phyloP scores from a whole-genome alignment of 2,888 invertebrate genomes.

The Tholera decimalis region DNA sequence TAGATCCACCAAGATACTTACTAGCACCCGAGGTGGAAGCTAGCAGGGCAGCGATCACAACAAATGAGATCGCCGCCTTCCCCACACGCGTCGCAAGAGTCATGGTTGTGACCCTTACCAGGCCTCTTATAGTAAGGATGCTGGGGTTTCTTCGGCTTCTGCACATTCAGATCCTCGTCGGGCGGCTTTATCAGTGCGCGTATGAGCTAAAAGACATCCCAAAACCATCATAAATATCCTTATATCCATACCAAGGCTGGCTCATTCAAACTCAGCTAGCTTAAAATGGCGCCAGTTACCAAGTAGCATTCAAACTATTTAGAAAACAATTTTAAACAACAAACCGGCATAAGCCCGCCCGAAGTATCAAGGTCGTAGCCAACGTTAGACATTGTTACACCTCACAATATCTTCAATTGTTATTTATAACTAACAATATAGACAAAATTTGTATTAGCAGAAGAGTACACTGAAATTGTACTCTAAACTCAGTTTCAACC shows the following conservation, averaged over 20 bases:
- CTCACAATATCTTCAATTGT: constrained; percentile 53
- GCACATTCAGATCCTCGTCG: constrained; percentile 93
- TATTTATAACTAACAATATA: constrained; percentile 41
- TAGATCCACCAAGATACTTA: constrained; percentile 87
- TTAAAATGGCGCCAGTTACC: constrained; percentile 77
- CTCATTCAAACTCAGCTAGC: constrained; percentile 37
- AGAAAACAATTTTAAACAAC: constrained; percentile 82
- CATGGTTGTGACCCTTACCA: constrained; percentile 97
- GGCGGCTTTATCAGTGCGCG: constrained; percentile 97
- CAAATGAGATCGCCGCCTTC: constrained; percentile 99
- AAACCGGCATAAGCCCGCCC: constrained; percentile 97
- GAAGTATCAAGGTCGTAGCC: constrained; percentile 95
- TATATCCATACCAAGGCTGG: constrained; percentile 21
- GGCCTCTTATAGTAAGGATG: constrained; percentile 97
- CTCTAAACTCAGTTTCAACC: constrained; percentile 37
- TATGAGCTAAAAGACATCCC: constrained; percentile 93
- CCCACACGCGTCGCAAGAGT: constrained; percentile 98
- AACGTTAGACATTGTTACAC: constrained; percentile 85
- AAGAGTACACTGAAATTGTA: constrained; percentile 48
- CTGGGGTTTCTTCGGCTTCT: constrained; percentile 92
- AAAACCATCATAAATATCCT: constrained; percentile 39
- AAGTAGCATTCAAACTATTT: constrained; percentile 51
- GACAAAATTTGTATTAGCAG: constrained; percentile 35
- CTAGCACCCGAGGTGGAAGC: constrained; percentile 99
- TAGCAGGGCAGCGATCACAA: constrained; percentile 98